phyloP scores from a whole-genome alignment of 2,113 vertebrate genomes.

The Gymnogyps californianus region DNA sequence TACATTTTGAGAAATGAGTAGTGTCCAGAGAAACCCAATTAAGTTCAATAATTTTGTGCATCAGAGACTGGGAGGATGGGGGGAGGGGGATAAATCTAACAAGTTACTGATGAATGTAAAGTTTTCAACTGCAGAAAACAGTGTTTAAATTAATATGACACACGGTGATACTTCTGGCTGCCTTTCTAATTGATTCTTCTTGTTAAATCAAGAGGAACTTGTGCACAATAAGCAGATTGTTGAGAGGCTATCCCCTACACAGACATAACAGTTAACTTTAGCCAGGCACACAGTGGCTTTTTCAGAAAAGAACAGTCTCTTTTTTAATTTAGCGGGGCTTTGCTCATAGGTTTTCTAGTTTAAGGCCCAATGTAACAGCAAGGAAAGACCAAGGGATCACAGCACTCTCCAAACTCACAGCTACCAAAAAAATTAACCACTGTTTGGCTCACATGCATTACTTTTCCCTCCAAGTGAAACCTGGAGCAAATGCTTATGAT shows the following conservation, averaged over 20 bases:
- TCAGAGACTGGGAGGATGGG: not conserved
- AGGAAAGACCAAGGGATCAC: not conserved
- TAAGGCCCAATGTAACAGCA: not conserved
- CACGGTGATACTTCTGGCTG: not conserved
- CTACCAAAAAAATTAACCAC: not conserved
- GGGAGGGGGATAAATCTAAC: not conserved
- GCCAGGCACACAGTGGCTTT: not conserved
- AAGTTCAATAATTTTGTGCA: slow-evolving; percentile 58
- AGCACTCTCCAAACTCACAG: not conserved
- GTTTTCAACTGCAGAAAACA: slow-evolving; percentile 34
- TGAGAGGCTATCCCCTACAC: not conserved
- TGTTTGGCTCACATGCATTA: not conserved
- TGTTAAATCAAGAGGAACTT: slow-evolving; percentile 12
- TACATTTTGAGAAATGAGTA: slow-evolving; percentile 68
- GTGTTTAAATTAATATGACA: slow-evolving; percentile 44
- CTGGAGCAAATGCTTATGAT: not conserved
- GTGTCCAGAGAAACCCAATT: slow-evolving; percentile 63
- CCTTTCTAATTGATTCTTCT: slow-evolving; percentile 47
- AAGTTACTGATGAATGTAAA: slow-evolving; percentile 32
- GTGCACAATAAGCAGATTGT: not conserved
- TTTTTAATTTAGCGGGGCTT: not conserved
- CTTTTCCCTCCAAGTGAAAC: not conserved
- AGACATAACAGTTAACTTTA: not conserved
- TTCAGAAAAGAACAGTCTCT: not conserved
- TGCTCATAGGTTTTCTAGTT: not conserved